Evolutionary conservation across 1,140 invertebrate genomes (phyloP), one percentile per base, ranked within the genome.

Genomic region (Achroia grisella): DNA sequence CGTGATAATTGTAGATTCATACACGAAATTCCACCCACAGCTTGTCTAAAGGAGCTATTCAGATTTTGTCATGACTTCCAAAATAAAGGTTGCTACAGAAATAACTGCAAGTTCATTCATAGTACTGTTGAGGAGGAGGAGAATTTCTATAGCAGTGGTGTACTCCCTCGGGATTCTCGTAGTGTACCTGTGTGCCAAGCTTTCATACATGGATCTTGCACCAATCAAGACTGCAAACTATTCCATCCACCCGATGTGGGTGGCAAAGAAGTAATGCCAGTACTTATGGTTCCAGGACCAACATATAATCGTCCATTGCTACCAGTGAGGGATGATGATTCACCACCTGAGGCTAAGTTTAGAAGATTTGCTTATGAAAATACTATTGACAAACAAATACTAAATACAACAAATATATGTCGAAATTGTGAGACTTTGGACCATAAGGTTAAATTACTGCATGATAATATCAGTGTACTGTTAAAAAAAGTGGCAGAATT

Each of bases 381-480:
- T 15, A 36, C 43, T 23, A 40, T 76, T 11, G 71, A 79, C 14
- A 72, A 67, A n/a, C 68, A 79, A 51, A 56, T 65, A 4, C 44
- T 80, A 42, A 39, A 54, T 32, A 35, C 59, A 42, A 32, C 64
- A 28, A 70, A 66, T 61, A 35, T 70, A 27, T 84, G 80, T 39
- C 43, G 34, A 6, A 80, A 80, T 35, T 84, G 80, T 80, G 75
- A 84, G 47, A 39, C 45, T 40, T 58, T 79, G 41, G 69, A 84
- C 28, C 78, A 82, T 56, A 84, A 78, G 59, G 69, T 84, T 10
- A 82, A 80, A 48, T 54, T 84, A 56, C 45, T 84, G 29, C 78
- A 84, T 71, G 81, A 85, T 40, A 85, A 85, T 51, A 81, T 82
- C 23, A 81, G 73, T 71, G 77, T 85, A 11, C 54, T 85, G 17